Evolutionary conservation across 2,888 invertebrate genomes (phyloP), one percentile per base, ranked within the genome.

Genomic region (Ceramica pisi): DNA sequence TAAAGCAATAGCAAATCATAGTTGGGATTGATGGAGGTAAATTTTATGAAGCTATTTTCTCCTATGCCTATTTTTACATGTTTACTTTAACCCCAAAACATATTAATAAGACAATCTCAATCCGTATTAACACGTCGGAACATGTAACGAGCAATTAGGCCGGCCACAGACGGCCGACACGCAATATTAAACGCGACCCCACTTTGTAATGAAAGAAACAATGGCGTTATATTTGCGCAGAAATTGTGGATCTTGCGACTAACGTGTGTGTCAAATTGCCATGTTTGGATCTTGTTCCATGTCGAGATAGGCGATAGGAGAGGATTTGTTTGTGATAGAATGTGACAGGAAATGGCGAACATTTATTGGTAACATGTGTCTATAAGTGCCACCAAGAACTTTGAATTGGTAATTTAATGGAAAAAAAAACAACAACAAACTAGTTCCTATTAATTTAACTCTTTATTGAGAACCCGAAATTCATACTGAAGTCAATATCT

Each of bases 71-170:
- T 63, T 41, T 62, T 55, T 38, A 61, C 35, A 14, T 41, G 9
- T 65, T 62, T 41, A 50, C 60, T 73, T 64, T 73, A 65, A 60
- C 67, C 59, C 55, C 53, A 61, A 76, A 84, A 63, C 38, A 72
- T 78, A 78, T 81, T 79, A 81, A 81, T 73, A 86, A 81, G 76
- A 81, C 78, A 81, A 77, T 83, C 73, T 71, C 61, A 75, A 73
- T 65, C 71, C 62, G 35, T 84, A 85, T 85, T 67, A 86, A 79
- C 83, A 74, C 79, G 85, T 86, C 51, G 64, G 64, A 74, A 78
- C 76, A 80, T 67, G 82, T 91, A 91, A 92, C 90, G 90, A 89
- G 92, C 93, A 92, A 93, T 93, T 92, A 92, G 90, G 87, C 74
- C 57, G 60, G 64, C 67, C 79, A 71, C 82, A 85, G 84, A 85